Percentiles rank a stretch among this genome's conserved stretches.
phyloP scores from a whole-genome alignment of 1,140 invertebrate species.

The Drosophila elegans region DNA sequence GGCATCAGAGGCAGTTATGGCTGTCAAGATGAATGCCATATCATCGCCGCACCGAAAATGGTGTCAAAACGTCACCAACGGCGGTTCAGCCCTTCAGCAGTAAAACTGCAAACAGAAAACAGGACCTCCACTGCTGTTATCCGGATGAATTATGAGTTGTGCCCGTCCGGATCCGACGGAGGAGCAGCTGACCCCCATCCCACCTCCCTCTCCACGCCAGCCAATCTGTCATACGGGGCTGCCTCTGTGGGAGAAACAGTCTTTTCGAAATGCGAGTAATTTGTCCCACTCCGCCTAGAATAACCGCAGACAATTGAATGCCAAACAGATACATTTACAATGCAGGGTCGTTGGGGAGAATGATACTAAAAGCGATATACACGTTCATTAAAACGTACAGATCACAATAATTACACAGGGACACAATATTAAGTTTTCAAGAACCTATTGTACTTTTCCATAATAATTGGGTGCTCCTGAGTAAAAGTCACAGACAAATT shows the following conservation, averaged over 20 bases:
- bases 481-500: no score
- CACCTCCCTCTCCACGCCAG: conserved; percentile 21
- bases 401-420: no score
- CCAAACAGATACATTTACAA: conserved; percentile 67
- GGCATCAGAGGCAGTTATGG: conserved; percentile 73
- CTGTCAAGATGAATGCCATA: conserved; percentile 84
- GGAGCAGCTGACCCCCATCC: conserved; percentile 10
- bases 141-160: conserved; percentile 76
- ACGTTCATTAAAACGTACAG: no score
- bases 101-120: conserved; percentile 55
- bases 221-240: conserved; percentile 49
- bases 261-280: conserved; percentile 26
- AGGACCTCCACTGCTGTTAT: conserved; percentile 60
- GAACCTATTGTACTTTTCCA: no score
- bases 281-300: conserved; percentile 27
- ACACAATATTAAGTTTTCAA: no score
- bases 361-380: no score
- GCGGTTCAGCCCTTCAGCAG: conserved; percentile 49
- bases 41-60: conserved; percentile 82
- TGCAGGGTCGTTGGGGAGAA: conserved; percentile 19
- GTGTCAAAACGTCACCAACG: conserved; percentile 80
- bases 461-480: no score
- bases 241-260: conserved; percentile 37
- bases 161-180: conserved; percentile 25
- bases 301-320: conserved; percentile 68